Percentiles rank a stretch among this genome's conserved stretches.
Evolutionary conservation across 2,113 vertebrate genomes (phyloP).

Genomic region (Ammodytes dubius): DNA sequence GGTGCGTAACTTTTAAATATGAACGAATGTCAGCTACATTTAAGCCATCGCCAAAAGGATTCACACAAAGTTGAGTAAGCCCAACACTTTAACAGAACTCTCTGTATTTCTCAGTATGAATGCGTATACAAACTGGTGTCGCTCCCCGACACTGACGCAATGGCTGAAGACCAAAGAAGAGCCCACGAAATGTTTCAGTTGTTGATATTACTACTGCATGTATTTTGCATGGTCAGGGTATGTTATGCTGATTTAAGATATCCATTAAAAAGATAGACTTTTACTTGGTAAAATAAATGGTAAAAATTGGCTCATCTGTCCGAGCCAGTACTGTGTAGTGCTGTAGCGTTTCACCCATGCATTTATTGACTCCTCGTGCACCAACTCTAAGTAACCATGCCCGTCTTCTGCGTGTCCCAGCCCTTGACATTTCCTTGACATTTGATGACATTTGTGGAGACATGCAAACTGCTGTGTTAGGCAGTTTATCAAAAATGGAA

Average conservation of each 20-base stretch:
- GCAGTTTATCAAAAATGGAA: conserved; percentile 68
- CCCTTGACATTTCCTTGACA: conserved; percentile 85
- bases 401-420: conserved; percentile 45
- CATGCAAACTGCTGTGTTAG: conserved; percentile 71
- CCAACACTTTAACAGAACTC: too few species aligned
- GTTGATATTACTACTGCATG: not conserved
- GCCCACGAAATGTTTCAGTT: too few species aligned
- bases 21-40: too few species aligned
- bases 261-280: not conserved
- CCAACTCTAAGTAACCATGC: conserved; percentile 6
- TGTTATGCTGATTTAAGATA: too few species aligned
- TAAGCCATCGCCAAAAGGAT: too few species aligned
- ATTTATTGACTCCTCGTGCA: not conserved
- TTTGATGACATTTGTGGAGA: conserved; percentile 85
- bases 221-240: too few species aligned
- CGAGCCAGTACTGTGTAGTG: not conserved
- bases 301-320: not conserved
- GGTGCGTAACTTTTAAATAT: too few species aligned
- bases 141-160: too few species aligned
- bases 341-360: not conserved
- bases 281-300: not conserved
- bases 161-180: too few species aligned
- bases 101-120: too few species aligned
- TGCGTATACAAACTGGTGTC: too few species aligned
- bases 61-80: too few species aligned